These are phyloP conservation scores for Acipenser ruthenus DNA, from an alignment of 2,797 vertebrate species.

Conservation along the genomic window DNA sequence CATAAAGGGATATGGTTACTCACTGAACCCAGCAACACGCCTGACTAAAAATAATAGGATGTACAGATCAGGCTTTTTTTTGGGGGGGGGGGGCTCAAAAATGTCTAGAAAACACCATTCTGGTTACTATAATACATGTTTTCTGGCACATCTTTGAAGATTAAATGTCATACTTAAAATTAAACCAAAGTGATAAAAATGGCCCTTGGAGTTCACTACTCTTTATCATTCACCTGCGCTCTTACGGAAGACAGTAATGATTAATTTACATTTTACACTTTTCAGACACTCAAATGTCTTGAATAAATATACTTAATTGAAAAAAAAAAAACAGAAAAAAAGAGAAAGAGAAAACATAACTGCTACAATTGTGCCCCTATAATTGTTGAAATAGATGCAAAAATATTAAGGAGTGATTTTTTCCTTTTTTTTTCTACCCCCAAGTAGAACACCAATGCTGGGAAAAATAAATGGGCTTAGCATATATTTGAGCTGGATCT, in stretches of 20 bases:
- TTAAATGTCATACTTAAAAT: constrained; percentile 39
- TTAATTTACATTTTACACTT: constrained; percentile 36
- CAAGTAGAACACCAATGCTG: constrained; percentile 33
- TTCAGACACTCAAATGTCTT: constrained; percentile 24
- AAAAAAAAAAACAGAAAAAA: constrained; percentile 25
- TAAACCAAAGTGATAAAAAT: constrained; percentile 33
- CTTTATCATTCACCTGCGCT: constrained; percentile 37
- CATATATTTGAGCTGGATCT: constrained; percentile 42
- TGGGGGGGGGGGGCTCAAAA: constrained; percentile 22
- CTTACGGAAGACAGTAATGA: constrained; percentile 64
- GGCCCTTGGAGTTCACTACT: constrained; percentile 23
- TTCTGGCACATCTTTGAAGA: constrained; percentile 48
- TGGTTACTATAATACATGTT: constrained; percentile 27
- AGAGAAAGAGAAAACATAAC: constrained; percentile 26
- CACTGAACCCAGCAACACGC: neutral
- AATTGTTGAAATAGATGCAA: constrained; percentile 20
- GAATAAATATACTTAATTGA: neutral
- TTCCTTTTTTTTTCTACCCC: constrained; percentile 3
- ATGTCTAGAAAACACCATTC: constrained; percentile 31
- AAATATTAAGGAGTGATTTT: constrained; percentile 17
- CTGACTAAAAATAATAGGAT: neutral
- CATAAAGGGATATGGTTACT: neutral
- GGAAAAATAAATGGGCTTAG: constrained; percentile 29
- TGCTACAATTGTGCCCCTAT: constrained; percentile 32
- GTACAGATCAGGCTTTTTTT: neutral